phyloP scores from a whole-genome alignment of 1,140 invertebrate species.

The Magallana gigas region DNA sequence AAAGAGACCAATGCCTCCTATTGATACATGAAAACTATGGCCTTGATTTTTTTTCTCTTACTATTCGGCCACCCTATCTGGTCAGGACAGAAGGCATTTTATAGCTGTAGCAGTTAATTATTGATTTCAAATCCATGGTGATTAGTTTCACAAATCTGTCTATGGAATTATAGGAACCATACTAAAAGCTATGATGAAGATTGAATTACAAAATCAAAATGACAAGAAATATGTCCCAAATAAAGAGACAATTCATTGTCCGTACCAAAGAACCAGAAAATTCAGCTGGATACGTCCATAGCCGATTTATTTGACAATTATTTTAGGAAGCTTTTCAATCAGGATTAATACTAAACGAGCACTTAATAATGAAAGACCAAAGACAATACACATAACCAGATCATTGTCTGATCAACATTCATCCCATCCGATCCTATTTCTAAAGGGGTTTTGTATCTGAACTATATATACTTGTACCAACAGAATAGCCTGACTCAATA shows the following conservation, averaged over 20 bases:
- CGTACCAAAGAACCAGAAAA: background rate
- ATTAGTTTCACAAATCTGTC: background rate
- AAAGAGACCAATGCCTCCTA: too few species aligned
- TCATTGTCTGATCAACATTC: background rate
- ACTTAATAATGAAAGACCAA: slow-evolving; percentile 7
- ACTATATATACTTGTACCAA: too few species aligned
- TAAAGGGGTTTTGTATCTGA: too few species aligned
- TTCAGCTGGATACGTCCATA: background rate
- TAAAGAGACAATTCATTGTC: background rate
- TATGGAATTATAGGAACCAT: background rate
- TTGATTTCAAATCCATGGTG: slow-evolving; percentile 14
- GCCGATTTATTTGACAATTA: background rate
- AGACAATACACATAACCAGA: background rate
- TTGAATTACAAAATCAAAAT: slow-evolving; percentile 1
- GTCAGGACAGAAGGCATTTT: background rate
- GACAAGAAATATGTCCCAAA: background rate
- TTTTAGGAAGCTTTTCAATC: background rate
- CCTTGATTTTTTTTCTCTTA: background rate
- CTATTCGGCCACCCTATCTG: background rate
- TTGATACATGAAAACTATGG: too few species aligned
- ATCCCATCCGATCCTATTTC: background rate
- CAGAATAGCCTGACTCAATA: too few species aligned
- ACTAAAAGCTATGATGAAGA: slow-evolving; percentile 2
- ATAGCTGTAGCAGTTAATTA: background rate
- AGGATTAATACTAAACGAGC: background rate